Percentiles rank a stretch among this genome's conserved stretches.
Conservation (phyloP, 1,140 invertebrate genomes). For the Propsilocerus akamusi region DNA sequence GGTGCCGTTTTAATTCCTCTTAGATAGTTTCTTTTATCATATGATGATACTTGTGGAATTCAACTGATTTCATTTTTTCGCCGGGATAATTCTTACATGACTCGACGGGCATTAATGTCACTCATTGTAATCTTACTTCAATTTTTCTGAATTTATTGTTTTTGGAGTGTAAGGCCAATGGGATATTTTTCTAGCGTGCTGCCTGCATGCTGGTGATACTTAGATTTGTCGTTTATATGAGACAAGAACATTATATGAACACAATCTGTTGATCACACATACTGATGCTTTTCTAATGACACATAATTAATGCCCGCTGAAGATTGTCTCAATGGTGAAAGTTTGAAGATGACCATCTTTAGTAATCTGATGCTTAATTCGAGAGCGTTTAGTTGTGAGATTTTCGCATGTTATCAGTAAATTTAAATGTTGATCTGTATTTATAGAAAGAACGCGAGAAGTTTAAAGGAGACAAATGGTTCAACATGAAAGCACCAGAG, state of each 20-base stretch:
- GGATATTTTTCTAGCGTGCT: conserved; percentile 11
- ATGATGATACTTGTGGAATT: background rate
- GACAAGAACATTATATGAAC: conserved; percentile 11
- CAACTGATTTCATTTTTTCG: background rate
- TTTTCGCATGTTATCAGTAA: background rate
- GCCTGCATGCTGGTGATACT: conserved; percentile 11
- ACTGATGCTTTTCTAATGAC: conserved; percentile 8
- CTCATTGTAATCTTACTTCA: conserved; percentile 24
- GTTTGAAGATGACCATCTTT: conserved; percentile 12
- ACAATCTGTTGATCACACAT: conserved; percentile 9
- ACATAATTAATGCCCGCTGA: conserved; percentile 11
- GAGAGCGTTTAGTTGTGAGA: conserved; percentile 3
- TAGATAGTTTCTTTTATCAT: background rate
- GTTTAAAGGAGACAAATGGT: conserved; percentile 77
- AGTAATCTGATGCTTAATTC: conserved; percentile 18
- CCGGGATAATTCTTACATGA: too few relatives aligned
- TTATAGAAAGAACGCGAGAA: conserved; percentile 39
- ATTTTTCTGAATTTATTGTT: conserved; percentile 9
- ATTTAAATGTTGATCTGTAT: conserved; percentile 7
- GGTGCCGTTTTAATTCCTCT: background rate
- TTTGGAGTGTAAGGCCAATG: conserved; percentile 22
- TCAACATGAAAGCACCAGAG: conserved; percentile 67
- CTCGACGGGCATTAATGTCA: conserved; percentile 24
- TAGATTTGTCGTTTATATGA: conserved; percentile 8
- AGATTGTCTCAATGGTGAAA: conserved; percentile 9